Conservation (phyloP, 2,113 vertebrate species). For the Cariama cristata region DNA sequence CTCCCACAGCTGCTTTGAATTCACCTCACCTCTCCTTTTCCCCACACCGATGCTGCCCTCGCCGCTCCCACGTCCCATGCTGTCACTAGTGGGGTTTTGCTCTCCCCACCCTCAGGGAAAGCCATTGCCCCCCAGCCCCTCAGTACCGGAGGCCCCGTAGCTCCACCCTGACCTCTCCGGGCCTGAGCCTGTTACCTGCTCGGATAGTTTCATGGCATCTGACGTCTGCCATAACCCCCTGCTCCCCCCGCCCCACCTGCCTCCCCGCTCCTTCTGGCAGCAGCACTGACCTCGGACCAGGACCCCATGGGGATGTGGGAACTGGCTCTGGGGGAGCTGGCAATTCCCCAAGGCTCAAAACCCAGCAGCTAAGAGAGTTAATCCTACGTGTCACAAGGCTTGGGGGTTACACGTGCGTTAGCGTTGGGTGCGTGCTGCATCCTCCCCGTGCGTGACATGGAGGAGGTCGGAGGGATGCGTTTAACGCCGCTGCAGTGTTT, state of each 20-base stretch:
- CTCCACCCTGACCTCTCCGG: neutral
- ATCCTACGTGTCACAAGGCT: accelerated
- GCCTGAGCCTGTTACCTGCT: slow-evolving; percentile 33
- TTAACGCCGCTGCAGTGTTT: accelerated
- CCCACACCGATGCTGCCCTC: accelerated
- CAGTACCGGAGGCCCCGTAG: neutral
- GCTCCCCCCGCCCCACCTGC: neutral
- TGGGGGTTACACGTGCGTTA: accelerated
- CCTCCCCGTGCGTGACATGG: accelerated
- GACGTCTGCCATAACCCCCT: neutral
- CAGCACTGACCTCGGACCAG: neutral
- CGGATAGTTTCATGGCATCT: slow-evolving; percentile 34
- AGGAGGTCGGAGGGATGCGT: accelerated
- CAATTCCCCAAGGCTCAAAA: neutral
- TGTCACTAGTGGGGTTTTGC: neutral
- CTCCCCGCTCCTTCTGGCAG: accelerated
- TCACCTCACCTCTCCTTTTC: neutral
- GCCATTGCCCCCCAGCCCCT: neutral
- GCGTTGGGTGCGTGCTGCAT: accelerated
- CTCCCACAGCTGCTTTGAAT: neutral
- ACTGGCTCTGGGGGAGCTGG: too few relatives aligned
- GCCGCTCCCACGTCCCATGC: accelerated
- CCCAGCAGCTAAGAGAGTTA: neutral
- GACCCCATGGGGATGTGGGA: neutral
- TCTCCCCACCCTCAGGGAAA: neutral